phyloP scores from a whole-genome alignment of 1,140 invertebrate species.

The Rhagoletis zephyria region DNA sequence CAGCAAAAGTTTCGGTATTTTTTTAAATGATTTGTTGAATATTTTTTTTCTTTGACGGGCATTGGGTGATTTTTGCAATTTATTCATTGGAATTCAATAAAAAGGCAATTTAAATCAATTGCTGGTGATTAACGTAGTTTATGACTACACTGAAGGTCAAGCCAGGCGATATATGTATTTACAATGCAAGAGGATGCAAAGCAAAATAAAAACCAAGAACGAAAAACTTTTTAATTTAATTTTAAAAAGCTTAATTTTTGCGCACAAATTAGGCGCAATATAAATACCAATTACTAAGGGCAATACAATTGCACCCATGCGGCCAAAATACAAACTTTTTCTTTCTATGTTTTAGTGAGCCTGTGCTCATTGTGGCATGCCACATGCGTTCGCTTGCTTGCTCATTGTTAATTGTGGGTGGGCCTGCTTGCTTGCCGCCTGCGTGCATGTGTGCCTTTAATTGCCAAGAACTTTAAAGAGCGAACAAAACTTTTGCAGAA shows the following conservation, averaged over 20 bases:
- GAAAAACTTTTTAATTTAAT: constrained; percentile 2
- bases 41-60: too few relatives aligned
- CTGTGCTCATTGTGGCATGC: constrained; percentile 43
- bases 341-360: neutral
- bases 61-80: neutral
- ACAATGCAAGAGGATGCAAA: too few relatives aligned
- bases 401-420: neutral
- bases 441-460: neutral
- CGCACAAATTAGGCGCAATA: neutral
- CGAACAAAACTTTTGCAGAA: neutral
- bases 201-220: neutral
- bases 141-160: neutral
- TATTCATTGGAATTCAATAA: constrained; percentile 36
- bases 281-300: constrained; percentile 14
- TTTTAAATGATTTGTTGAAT: neutral
- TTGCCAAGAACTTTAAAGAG: neutral
- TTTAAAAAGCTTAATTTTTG: constrained; percentile 30
- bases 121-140: neutral
- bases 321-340: neutral
- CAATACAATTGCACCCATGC: neutral
- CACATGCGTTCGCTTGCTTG: neutral
- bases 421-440: neutral
- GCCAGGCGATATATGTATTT: neutral
- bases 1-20: neutral
- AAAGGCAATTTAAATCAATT: constrained; percentile 34